phyloP scores from a whole-genome alignment of 2,888 invertebrate species.

The Oscheius sp. region DNA sequence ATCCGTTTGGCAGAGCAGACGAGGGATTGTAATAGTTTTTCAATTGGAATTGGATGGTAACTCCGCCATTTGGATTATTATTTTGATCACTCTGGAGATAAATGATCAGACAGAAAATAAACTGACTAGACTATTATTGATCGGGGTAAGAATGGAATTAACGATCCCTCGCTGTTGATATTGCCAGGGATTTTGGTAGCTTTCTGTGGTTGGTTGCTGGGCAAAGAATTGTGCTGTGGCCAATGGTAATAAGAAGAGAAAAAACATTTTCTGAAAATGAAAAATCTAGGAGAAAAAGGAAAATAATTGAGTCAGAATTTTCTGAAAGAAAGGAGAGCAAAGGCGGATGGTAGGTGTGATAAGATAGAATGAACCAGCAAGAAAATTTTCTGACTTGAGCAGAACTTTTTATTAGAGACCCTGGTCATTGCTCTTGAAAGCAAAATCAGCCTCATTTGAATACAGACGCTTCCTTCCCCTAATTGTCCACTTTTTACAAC shows the following conservation, averaged over 20 bases:
- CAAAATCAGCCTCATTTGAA: too few relatives aligned
- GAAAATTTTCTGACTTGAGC: background rate
- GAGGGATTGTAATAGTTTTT: slow-evolving; percentile 46
- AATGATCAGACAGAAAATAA: too few relatives aligned
- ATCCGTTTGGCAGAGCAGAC: slow-evolving; percentile 41
- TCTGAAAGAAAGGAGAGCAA: background rate
- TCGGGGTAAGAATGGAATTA: slow-evolving; percentile 14
- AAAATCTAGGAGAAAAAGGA: background rate
- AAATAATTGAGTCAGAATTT: background rate
- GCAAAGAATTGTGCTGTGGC: background rate
- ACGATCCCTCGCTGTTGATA: slow-evolving; percentile 5
- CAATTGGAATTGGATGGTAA: slow-evolving; percentile 52
- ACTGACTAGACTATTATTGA: background rate
- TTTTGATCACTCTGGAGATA: slow-evolving; percentile 3
- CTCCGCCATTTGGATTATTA: slow-evolving; percentile 6
- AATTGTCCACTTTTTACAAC: too few relatives aligned
- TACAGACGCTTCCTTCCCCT: too few relatives aligned
- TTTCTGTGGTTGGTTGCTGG: slow-evolving; percentile 1
- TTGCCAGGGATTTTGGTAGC: background rate
- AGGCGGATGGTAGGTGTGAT: too few relatives aligned
- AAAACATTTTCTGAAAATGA: background rate
- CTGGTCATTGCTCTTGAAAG: too few relatives aligned
- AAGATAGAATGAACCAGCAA: background rate
- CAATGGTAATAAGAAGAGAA: background rate
- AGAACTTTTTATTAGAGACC: too few relatives aligned